phyloP scores from a whole-genome alignment of 2,888 invertebrate species.

The Eilema depressum region DNA sequence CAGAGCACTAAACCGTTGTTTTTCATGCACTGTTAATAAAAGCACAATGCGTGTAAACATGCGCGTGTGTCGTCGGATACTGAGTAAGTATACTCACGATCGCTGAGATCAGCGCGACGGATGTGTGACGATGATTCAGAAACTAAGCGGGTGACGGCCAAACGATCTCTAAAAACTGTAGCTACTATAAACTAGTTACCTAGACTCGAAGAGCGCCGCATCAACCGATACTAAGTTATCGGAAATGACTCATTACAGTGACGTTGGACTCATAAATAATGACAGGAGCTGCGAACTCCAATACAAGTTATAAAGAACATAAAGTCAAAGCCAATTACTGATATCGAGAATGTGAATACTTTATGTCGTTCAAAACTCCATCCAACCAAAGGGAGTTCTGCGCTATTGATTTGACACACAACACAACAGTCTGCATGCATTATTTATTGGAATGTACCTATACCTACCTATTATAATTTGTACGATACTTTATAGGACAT shows the following conservation, averaged over 20 bases:
- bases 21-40: slow-evolving; percentile 76
- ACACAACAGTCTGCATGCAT: neutral
- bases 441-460: neutral
- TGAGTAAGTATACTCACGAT: slow-evolving; percentile 58
- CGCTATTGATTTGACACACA: slow-evolving; percentile 1
- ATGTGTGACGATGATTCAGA: slow-evolving; percentile 76
- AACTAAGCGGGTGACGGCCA: slow-evolving; percentile 63
- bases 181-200: slow-evolving; percentile 52
- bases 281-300: slow-evolving; percentile 36
- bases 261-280: slow-evolving; percentile 57
- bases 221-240: slow-evolving; percentile 48
- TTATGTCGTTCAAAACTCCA: neutral
- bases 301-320: slow-evolving; percentile 35
- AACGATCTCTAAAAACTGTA: slow-evolving; percentile 68
- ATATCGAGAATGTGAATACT: slow-evolving; percentile 37
- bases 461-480: neutral
- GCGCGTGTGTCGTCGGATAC: slow-evolving; percentile 71
- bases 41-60: slow-evolving; percentile 71
- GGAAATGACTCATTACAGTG: slow-evolving; percentile 67
- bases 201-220: slow-evolving; percentile 42
- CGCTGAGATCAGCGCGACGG: slow-evolving; percentile 64
- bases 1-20: slow-evolving; percentile 69
- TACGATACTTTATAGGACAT: neutral
- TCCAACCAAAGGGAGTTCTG: neutral
- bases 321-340: slow-evolving; percentile 35